phyloP scores from a whole-genome alignment of 2,113 vertebrate species.

The Rhodinocichla rosea region DNA sequence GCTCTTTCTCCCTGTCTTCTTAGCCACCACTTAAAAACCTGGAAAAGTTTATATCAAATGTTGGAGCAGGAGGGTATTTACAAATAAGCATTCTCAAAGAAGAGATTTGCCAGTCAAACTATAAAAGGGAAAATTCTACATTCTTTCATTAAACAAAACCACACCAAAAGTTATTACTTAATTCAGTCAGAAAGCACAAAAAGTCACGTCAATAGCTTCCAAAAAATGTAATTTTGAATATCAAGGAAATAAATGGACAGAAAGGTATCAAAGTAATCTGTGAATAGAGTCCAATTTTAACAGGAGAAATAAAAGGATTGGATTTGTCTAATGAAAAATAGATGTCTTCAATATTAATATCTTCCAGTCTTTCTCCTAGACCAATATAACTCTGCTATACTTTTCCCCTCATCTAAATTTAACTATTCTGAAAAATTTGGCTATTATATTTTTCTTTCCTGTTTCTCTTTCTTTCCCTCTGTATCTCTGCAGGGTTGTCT shows the following conservation, averaged over 20 bases:
- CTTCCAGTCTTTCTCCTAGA: background rate
- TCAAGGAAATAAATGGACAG: background rate
- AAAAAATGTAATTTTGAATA: background rate
- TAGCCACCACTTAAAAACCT: background rate
- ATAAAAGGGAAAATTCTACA: background rate
- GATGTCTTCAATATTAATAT: background rate
- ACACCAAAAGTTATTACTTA: background rate
- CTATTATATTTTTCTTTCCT: background rate
- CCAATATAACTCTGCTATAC: background rate
- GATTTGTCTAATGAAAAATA: background rate
- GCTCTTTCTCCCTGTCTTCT: background rate
- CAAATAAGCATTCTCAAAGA: background rate
- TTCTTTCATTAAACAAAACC: background rate
- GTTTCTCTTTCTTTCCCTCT: background rate
- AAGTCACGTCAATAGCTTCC: background rate
- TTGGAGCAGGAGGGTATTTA: background rate
- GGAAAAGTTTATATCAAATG: background rate
- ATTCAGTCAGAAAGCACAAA: background rate
- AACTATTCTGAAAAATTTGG: background rate
- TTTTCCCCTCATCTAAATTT: background rate
- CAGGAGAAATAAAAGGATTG: background rate
- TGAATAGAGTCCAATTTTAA: background rate
- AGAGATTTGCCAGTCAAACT: background rate
- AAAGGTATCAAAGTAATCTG: background rate
- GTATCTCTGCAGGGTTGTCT: background rate